Base-by-base conservation (phyloP, 2,888 invertebrate genomes). In the Chelonus formosanus region DNA sequence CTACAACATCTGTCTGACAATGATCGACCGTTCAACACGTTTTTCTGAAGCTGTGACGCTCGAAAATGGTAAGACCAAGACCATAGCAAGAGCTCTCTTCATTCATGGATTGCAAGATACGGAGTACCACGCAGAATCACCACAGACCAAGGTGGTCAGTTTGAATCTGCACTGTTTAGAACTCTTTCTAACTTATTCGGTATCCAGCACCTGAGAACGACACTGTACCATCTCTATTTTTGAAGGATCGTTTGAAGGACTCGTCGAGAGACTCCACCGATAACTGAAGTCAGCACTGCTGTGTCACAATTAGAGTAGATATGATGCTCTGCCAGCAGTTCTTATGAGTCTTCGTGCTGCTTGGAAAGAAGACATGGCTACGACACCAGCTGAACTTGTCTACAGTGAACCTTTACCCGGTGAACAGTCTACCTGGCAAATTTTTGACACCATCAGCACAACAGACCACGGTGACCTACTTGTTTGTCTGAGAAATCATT, bases 231-330 rank as follows among this genome's bases (percentile, higher is more conserved):
- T 47, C 47, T 20, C n/a, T n/a, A n/a, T n/a, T n/a, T n/a, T n/a
- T n/a, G n/a, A n/a, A n/a, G n/a, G n/a, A 8, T 20, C n/a, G 5
- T 3, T 44, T 31, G 7, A 43, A 1, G 40, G 55, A 10, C 7
- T 55, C 34, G 55, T 55, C 7, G 40, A 55, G 10, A 34, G 55
- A 3, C 55, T 55, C 3, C 55, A 55, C 36, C 1, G 55, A 10
- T 36, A 55, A 10, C 55, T 55, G 6, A 55, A 55, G 1, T 6
- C 53, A 6, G 40, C 55, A 31, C n/a, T 55, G 36, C 55, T 55
- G 34, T 55, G 55, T 55, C 55, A 55, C 55, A 55, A 55, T 10
- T 34, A 55, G 35, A 55, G 35, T 35, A 35, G 36, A 10, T 55
- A 0, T 6, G 53, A 53, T 5, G 53, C 53, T 31, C 2, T 53